Conservation (phyloP, 2,888 invertebrate species). For the Leptodirus hochenwartii region DNA sequence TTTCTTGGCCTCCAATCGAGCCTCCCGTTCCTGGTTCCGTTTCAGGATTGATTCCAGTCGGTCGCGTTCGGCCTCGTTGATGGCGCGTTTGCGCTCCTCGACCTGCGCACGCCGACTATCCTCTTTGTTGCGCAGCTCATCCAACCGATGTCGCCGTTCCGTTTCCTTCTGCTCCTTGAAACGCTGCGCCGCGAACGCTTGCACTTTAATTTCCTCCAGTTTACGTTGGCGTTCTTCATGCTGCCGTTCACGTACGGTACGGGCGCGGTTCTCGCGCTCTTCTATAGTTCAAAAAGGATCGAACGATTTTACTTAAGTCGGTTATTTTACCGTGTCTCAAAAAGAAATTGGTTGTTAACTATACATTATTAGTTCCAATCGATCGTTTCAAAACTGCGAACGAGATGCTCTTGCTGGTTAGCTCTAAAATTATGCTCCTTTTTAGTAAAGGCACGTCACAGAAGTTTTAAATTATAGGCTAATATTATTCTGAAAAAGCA, state of each 20-base stretch:
- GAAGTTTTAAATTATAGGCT: too few species aligned
- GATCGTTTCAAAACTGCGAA: too few species aligned
- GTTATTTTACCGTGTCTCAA: too few species aligned
- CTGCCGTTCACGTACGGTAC: slow-evolving; percentile 66
- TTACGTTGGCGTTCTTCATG: slow-evolving; percentile 78
- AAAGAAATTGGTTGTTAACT: too few species aligned
- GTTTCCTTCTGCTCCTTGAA: slow-evolving; percentile 80
- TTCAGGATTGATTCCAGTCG: slow-evolving; percentile 71
- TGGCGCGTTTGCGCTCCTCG: slow-evolving; percentile 75
- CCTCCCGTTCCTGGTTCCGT: slow-evolving; percentile 71
- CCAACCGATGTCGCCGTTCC: slow-evolving; percentile 63
- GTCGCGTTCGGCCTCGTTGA: slow-evolving; percentile 77
- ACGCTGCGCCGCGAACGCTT: slow-evolving; percentile 74
- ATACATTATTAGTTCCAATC: too few species aligned
- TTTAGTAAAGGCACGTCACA: too few species aligned
- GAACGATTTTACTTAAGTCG: too few species aligned
- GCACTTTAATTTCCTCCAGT: slow-evolving; percentile 75
- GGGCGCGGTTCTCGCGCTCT: slow-evolving; percentile 47
- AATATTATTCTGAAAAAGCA: too few species aligned
- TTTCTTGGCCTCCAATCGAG: slow-evolving; percentile 52
- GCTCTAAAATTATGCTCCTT: too few species aligned
- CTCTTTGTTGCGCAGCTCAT: slow-evolving; percentile 64
- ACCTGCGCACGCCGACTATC: slow-evolving; percentile 51
- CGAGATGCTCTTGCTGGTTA: too few species aligned
- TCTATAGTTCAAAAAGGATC: too few species aligned